phyloP scores from a whole-genome alignment of 2,797 vertebrate species.

The Neosalanx taihuensis region DNA sequence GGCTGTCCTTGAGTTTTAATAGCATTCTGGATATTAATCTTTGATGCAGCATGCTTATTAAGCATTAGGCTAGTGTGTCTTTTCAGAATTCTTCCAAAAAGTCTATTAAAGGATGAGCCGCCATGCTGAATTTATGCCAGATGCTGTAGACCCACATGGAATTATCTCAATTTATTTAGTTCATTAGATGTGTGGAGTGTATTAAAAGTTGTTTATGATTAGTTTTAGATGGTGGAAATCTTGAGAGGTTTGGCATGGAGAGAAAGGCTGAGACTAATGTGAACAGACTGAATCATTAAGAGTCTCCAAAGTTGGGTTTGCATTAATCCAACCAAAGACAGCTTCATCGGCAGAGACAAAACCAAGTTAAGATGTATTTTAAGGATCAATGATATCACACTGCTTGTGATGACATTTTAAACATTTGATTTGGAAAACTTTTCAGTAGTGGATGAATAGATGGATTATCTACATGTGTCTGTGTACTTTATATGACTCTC shows the following conservation, averaged over 20 bases:
- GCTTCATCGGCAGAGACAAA: not conserved
- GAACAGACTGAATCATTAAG: constrained; percentile 43
- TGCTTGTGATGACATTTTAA: too few species aligned
- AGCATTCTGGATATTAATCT: constrained; percentile 81
- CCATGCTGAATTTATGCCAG: constrained; percentile 54
- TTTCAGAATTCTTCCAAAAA: constrained; percentile 68
- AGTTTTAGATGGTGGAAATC: constrained; percentile 52
- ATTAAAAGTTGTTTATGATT: constrained; percentile 67
- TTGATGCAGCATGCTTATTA: constrained; percentile 74
- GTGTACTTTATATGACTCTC: too few species aligned
- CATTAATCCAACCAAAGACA: constrained; percentile 55
- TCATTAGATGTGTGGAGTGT: constrained; percentile 53
- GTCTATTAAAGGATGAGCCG: constrained; percentile 61
- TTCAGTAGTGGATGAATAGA: too few species aligned
- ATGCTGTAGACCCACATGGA: constrained; percentile 62
- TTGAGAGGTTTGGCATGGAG: constrained; percentile 40
- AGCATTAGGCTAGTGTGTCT: constrained; percentile 65
- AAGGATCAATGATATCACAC: too few species aligned
- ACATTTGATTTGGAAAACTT: too few species aligned
- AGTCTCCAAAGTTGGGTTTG: constrained; percentile 49
- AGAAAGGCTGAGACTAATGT: constrained; percentile 31
- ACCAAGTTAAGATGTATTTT: not conserved
- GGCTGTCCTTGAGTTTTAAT: constrained; percentile 80
- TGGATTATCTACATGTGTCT: too few species aligned
- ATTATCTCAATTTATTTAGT: constrained; percentile 63